Evolutionary conservation across 2,113 vertebrate genomes (phyloP).

Genomic region (Turnix velox): DNA sequence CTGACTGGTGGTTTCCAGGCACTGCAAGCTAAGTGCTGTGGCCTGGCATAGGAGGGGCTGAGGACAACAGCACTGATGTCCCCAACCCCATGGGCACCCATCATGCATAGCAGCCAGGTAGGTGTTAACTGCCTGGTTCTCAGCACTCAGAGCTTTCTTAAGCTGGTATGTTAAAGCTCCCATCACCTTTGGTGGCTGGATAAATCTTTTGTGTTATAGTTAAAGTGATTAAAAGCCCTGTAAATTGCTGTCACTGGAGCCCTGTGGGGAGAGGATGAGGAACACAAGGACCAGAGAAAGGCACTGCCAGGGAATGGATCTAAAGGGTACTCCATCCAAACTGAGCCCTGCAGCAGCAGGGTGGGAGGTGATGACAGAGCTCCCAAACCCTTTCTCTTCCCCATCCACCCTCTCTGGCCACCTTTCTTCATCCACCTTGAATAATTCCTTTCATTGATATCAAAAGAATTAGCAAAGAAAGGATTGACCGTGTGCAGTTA

Average conservation of each 20-base stretch:
- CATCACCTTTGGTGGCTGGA: not conserved
- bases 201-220: not conserved
- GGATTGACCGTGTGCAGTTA: not conserved
- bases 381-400: not conserved
- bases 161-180: not conserved
- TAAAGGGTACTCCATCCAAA: not conserved
- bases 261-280: fast-evolving
- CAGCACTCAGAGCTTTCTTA: not conserved
- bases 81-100: fast-evolving
- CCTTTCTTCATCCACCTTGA: not conserved
- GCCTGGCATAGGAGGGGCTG: not conserved
- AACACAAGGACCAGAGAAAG: not conserved
- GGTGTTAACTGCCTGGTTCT: not conserved
- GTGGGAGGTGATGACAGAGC: not conserved
- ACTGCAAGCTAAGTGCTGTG: not conserved
- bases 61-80: fast-evolving
- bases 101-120: not conserved
- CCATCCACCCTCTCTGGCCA: not conserved
- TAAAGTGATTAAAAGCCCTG: not conserved
- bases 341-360: no score
- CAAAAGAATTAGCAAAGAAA: not conserved
- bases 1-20: not conserved
- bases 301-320: fast-evolving
- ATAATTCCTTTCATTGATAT: not conserved
- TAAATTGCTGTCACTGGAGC: not conserved